These are phyloP conservation scores for Pseudolaguvia tuberculata DNA, from an alignment of 2,113 vertebrate species.

Conservation along the genomic window DNA sequence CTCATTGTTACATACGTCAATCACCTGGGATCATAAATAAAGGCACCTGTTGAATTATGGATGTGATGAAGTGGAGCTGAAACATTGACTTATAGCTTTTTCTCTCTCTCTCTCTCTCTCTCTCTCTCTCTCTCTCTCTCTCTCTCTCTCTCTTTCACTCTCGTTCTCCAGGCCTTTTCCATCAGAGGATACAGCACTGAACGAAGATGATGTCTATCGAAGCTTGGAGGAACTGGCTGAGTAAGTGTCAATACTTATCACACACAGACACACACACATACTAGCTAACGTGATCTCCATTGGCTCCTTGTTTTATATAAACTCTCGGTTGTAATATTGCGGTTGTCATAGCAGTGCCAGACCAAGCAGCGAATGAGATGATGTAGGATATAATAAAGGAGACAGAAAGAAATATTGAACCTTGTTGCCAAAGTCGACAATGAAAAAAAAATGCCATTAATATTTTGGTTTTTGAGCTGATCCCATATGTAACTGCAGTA, in stretches of 20 bases:
- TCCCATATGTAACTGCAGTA: no score
- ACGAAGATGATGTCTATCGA: constrained; percentile 91
- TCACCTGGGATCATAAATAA: constrained; percentile 49
- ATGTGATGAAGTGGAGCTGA: constrained; percentile 52
- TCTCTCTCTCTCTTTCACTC: constrained; percentile 44
- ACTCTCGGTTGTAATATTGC: not conserved
- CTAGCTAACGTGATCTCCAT: not conserved
- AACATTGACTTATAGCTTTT: constrained; percentile 50
- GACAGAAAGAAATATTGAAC: not conserved
- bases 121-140: constrained; percentile 42
- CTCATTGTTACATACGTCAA: constrained; percentile 49
- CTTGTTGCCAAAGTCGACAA: no score
- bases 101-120: constrained; percentile 36
- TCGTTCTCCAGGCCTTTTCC: constrained; percentile 82
- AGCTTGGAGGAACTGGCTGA: constrained; percentile 97
- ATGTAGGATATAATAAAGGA: not conserved
- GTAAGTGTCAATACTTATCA: constrained; percentile 69
- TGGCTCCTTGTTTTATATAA: not conserved
- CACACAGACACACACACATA: constrained; percentile 24
- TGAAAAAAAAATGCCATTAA: no score
- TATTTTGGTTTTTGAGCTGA: no score
- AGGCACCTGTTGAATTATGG: constrained; percentile 48
- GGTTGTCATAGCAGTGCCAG: constrained; percentile 61
- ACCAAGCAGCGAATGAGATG: constrained; percentile 22
- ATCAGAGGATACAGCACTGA: constrained; percentile 87